phyloP scores from a whole-genome alignment of 2,888 invertebrate genomes.

The Psylliodes chrysocephalus region DNA sequence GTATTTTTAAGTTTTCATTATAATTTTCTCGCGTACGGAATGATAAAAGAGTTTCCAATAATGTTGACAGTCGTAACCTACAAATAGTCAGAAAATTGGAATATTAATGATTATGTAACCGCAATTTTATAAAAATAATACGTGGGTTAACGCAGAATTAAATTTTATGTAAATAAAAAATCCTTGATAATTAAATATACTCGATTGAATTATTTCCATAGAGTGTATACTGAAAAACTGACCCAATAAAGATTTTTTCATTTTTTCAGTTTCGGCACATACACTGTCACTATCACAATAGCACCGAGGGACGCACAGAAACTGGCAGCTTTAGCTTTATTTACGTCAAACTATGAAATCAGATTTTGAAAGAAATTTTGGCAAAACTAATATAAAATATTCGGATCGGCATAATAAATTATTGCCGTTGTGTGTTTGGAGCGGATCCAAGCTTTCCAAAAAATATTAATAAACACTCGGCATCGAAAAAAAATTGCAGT shows the following conservation, averaged over 20 bases:
- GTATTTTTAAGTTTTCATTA: too few species aligned
- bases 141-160: too few species aligned
- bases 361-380: background rate
- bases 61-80: too few species aligned
- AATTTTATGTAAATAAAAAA: too few species aligned
- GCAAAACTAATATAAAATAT: constrained; percentile 3
- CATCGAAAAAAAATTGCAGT: background rate
- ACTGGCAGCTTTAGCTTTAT: too few species aligned
- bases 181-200: too few species aligned
- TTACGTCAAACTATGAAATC: background rate
- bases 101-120: too few species aligned
- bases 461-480: background rate
- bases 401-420: background rate
- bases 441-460: background rate
- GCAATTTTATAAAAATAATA: too few species aligned
- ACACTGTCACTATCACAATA: background rate
- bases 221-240: background rate
- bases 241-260: constrained; percentile 4
- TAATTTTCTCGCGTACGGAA: too few species aligned
- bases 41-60: too few species aligned
- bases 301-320: background rate
- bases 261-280: background rate
- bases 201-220: too few species aligned
- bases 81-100: too few species aligned
- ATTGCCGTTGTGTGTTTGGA: background rate